Conservation (phyloP, 2,113 vertebrate genomes). For the Ammodytes marinus region DNA sequence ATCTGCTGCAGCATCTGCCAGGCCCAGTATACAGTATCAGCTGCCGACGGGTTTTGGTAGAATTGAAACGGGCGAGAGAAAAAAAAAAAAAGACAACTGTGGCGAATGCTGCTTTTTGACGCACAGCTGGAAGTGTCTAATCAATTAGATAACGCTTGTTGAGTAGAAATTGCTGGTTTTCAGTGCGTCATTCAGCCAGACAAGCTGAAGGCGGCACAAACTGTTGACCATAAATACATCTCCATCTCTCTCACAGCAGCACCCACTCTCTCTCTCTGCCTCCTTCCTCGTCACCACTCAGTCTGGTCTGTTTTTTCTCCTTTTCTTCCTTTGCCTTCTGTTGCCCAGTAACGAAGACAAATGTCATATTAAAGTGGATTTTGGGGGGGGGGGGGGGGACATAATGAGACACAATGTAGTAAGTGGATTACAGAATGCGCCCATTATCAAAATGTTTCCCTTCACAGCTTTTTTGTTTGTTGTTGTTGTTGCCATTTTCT, state of each 20-base stretch:
- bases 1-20: constrained; percentile 42
- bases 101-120: background rate
- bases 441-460: background rate
- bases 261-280: background rate
- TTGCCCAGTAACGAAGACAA: background rate
- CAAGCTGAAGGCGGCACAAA: constrained; percentile 7
- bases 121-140: background rate
- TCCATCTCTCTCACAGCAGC: constrained; percentile 13
- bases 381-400: background rate
- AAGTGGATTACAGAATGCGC: background rate
- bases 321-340: background rate
- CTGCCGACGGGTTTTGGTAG: background rate
- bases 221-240: constrained; percentile 32
- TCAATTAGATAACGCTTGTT: constrained; percentile 1
- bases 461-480: background rate
- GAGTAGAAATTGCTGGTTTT: constrained; percentile 21
- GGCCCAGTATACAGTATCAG: background rate
- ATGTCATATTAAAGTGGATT: background rate
- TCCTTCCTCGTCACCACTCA: constrained; percentile 16
- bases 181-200: constrained; percentile 4
- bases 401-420: background rate
- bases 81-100: constrained; percentile 3
- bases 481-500: background rate
- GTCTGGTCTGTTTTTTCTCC: background rate
- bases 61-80: background rate